Conservation (phyloP, 2,113 vertebrate genomes). For the Chelonoidis abingdonii region DNA sequence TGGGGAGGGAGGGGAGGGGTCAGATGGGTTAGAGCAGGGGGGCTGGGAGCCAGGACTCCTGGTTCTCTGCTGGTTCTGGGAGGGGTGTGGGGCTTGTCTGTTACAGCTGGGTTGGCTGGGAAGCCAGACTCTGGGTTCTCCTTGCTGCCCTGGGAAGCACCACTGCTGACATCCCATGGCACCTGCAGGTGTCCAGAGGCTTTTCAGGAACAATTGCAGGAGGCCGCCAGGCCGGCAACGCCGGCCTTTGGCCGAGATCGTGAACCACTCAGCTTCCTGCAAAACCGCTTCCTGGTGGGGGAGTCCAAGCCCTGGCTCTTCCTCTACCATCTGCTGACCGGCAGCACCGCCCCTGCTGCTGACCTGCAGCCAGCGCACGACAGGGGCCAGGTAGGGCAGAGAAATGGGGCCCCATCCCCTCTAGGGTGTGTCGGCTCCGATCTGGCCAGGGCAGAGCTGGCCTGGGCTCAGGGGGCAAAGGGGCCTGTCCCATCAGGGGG, state of each 20-base stretch:
- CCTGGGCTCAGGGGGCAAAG: too few relatives aligned
- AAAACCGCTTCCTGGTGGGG: conserved; percentile 82
- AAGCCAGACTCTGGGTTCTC: too few relatives aligned
- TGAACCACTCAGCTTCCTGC: conserved; percentile 82
- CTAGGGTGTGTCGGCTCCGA: too few relatives aligned
- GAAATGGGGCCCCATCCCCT: not conserved
- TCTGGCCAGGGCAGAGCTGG: too few relatives aligned
- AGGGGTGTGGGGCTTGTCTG: too few relatives aligned
- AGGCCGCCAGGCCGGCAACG: conserved; percentile 79
- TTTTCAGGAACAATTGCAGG: conserved; percentile 79
- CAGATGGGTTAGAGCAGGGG: not conserved
- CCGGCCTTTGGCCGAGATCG: conserved; percentile 79
- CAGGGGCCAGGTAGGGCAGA: conserved; percentile 77
- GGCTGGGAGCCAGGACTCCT: not conserved
- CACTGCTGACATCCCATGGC: not conserved
- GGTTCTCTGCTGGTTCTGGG: too few relatives aligned
- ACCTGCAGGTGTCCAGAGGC: conserved; percentile 74
- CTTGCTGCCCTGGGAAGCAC: not conserved
- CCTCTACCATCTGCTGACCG: conserved; percentile 79
- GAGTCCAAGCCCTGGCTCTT: conserved; percentile 81
- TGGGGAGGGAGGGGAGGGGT: not conserved
- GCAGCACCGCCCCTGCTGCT: conserved; percentile 76
- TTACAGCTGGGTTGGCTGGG: too few relatives aligned
- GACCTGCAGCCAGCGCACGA: conserved; percentile 78
- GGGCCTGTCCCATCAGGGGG: too few relatives aligned